These are phyloP conservation scores for Bombus affinis DNA, from an alignment of 1,140 invertebrate genomes.

Conservation along the genomic window DNA sequence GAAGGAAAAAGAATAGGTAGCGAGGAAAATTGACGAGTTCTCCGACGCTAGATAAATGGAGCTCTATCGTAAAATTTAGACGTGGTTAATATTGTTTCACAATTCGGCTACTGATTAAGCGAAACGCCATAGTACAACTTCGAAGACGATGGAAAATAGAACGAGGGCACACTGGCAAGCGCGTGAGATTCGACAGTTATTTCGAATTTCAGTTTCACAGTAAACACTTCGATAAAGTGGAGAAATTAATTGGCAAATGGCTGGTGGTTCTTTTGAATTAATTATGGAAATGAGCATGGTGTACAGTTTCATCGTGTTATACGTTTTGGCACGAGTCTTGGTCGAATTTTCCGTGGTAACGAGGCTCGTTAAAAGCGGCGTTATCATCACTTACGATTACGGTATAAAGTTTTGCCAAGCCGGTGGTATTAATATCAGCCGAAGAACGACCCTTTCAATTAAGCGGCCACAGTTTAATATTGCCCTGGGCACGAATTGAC, in stretches of 20 bases:
- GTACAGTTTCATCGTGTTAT: neutral
- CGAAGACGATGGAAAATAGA: no score
- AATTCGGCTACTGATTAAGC: no score
- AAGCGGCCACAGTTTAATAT: conserved; percentile 54
- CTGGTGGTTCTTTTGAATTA: neutral
- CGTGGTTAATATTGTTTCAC: no score
- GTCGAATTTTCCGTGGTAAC: neutral
- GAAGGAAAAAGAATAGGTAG: no score
- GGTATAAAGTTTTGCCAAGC: conserved; percentile 34
- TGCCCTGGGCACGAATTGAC: conserved; percentile 58
- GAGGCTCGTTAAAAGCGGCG: conserved; percentile 1
- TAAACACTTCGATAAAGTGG: neutral
- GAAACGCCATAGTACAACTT: no score
- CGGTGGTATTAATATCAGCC: conserved; percentile 43
- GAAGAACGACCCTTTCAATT: conserved; percentile 57
- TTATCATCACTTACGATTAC: conserved; percentile 43
- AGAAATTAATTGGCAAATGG: neutral
- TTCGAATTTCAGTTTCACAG: neutral
- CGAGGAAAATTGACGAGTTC: no score
- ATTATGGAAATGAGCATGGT: neutral
- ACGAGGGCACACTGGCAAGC: no score
- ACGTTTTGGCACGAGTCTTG: neutral
- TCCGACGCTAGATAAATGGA: no score
- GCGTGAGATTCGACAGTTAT: no score
- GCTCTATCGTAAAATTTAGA: no score